Conservation (phyloP, 2,113 vertebrate genomes). For the Dasyurus viverrinus region DNA sequence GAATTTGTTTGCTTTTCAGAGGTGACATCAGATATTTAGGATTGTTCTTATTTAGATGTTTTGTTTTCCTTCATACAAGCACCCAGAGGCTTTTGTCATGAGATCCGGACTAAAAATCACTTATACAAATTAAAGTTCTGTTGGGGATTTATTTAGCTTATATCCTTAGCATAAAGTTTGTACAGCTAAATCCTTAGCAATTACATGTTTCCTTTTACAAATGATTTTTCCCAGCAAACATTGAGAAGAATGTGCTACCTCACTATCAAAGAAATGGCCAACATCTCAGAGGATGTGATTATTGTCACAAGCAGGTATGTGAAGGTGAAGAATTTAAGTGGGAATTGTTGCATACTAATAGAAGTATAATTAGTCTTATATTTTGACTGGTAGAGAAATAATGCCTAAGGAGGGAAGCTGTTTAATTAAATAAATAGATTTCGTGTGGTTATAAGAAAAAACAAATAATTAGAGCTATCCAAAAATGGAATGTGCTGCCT, state of each 20-base stretch:
- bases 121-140: too few species aligned
- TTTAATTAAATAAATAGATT: not conserved
- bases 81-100: not conserved
- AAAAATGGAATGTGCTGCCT: not conserved
- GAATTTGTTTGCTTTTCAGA: slow-evolving; percentile 35
- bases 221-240: slow-evolving; percentile 89
- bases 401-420: not conserved
- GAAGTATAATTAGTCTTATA: slow-evolving; percentile 33
- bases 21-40: slow-evolving; percentile 34
- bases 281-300: slow-evolving; percentile 98
- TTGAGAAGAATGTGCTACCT: slow-evolving; percentile 98
- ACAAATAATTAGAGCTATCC: too few species aligned
- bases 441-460: not conserved
- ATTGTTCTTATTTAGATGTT: slow-evolving; percentile 39
- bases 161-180: not conserved
- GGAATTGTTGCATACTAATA: not conserved
- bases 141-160: too few species aligned
- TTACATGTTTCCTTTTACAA: slow-evolving; percentile 60
- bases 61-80: not conserved
- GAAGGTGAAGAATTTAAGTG: not conserved
- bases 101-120: slow-evolving; percentile 39
- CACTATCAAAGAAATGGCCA: slow-evolving; percentile 99
- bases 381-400: slow-evolving; percentile 41
- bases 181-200: slow-evolving; percentile 31
- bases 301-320: slow-evolving; percentile 98